Percentiles rank a stretch among this genome's conserved stretches.
These are phyloP conservation scores for Aix galericulata DNA, from an alignment of 2,113 vertebrate genomes.

Conservation along the genomic window DNA sequence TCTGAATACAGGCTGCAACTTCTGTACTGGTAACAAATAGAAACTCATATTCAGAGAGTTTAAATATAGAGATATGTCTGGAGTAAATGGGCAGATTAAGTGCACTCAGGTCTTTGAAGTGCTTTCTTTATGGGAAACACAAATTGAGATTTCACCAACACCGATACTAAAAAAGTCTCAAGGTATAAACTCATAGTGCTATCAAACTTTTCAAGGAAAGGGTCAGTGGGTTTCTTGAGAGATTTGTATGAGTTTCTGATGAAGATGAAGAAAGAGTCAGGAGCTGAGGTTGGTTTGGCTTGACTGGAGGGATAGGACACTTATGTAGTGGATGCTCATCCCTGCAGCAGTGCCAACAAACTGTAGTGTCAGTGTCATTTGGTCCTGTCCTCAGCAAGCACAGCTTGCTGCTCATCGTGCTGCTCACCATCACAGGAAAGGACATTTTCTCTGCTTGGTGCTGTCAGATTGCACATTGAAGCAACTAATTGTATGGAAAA, in stretches of 20 bases:
- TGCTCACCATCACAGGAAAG: not conserved
- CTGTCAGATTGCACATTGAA: not conserved
- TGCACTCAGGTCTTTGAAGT: not conserved
- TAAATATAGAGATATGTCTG: not conserved
- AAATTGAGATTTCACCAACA: not conserved
- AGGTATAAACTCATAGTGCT: not conserved
- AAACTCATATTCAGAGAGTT: not conserved
- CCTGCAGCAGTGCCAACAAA: not conserved
- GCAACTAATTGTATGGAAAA: not conserved
- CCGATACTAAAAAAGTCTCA: not conserved
- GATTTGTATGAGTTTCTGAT: not conserved
- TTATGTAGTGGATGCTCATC: fast-evolving
- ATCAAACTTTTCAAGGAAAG: not conserved
- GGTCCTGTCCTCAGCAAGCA: not conserved
- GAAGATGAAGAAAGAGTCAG: not conserved
- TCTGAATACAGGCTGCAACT: not conserved
- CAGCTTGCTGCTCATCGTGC: not conserved
- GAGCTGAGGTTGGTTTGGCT: not conserved
- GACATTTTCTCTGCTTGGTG: not conserved
- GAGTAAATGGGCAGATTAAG: not conserved
- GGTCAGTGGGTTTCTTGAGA: not conserved
- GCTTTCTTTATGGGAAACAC: not conserved
- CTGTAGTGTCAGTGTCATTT: not conserved
- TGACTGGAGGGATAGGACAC: fast-evolving
- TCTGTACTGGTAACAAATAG: not conserved